These are phyloP conservation scores for Holacanthus passer DNA, from an alignment of 2,113 vertebrate species.

Conservation along the genomic window DNA sequence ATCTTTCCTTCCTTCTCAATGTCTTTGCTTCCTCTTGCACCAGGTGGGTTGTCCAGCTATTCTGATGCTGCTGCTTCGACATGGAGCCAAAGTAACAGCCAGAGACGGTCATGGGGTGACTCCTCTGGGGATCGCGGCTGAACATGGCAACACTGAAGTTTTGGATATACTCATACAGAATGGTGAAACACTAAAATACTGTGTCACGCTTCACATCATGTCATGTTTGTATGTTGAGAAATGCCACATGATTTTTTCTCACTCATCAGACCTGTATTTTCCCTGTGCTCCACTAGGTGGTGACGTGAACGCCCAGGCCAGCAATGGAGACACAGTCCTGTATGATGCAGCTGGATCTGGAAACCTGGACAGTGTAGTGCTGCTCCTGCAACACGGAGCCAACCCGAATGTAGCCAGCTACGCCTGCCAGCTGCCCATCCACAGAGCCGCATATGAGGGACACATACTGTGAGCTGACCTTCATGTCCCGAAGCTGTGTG, in stretches of 20 bases:
- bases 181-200: constrained; percentile 69
- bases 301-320: constrained; percentile 86
- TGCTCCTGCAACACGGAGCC: constrained; percentile 89
- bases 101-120: constrained; percentile 87
- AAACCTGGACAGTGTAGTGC: constrained; percentile 88
- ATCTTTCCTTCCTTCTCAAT: background rate
- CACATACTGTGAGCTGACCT: constrained; percentile 88
- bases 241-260: too few species aligned
- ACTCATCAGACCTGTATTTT: background rate
- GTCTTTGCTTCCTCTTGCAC: background rate
- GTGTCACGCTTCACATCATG: background rate
- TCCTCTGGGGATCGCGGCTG: constrained; percentile 87
- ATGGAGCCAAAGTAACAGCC: constrained; percentile 83
- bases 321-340: constrained; percentile 86
- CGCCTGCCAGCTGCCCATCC: constrained; percentile 89
- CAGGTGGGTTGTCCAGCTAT: constrained; percentile 85
- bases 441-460: constrained; percentile 89
- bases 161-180: constrained; percentile 89
- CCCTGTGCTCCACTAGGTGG: constrained; percentile 82
- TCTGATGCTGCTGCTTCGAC: constrained; percentile 85
- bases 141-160: constrained; percentile 85
- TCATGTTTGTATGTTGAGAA: background rate
- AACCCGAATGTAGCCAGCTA: constrained; percentile 87
- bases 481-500: background rate
- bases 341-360: constrained; percentile 89